A percentile compares a stretch with the other conserved stretches of the same genome.
Conservation (phyloP, 1,140 invertebrate genomes). For the Heliothis subflexa region DNA sequence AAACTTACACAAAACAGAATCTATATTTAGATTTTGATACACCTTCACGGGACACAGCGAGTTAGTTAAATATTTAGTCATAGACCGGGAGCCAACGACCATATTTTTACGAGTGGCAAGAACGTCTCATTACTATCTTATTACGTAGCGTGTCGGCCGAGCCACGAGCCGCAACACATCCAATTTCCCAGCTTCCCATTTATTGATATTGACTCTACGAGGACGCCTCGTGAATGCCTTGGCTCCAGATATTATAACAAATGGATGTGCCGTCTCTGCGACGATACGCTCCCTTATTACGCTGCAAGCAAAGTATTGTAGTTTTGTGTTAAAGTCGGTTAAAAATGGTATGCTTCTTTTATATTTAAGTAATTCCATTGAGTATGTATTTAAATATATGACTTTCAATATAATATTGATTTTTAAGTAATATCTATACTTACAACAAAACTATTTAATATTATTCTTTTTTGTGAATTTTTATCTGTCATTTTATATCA, state of each 20-base stretch:
- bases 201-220: constrained; percentile 85
- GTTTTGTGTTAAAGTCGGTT: too few relatives aligned
- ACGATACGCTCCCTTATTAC: not conserved
- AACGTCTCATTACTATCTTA: constrained; percentile 84
- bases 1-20: not conserved
- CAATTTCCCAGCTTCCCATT: constrained; percentile 85
- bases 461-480: too few relatives aligned
- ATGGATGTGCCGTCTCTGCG: constrained; percentile 32
- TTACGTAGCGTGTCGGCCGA: constrained; percentile 75
- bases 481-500: too few relatives aligned
- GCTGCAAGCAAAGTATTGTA: constrained; percentile 1
- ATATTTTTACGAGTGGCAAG: constrained; percentile 83
- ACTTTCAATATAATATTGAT: not conserved
- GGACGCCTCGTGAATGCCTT: constrained; percentile 73
- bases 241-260: constrained; percentile 12
- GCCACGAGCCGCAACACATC: constrained; percentile 81
- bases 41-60: constrained; percentile 41
- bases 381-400: too few relatives aligned
- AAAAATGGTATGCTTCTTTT: not conserved
- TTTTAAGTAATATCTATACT: too few relatives aligned
- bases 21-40: constrained; percentile 27
- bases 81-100: constrained; percentile 72
- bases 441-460: too few relatives aligned
- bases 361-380: too few relatives aligned
- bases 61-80: constrained; percentile 80